Conservation (phyloP, 2,113 vertebrate species). For the Lampris megalopsis region DNA sequence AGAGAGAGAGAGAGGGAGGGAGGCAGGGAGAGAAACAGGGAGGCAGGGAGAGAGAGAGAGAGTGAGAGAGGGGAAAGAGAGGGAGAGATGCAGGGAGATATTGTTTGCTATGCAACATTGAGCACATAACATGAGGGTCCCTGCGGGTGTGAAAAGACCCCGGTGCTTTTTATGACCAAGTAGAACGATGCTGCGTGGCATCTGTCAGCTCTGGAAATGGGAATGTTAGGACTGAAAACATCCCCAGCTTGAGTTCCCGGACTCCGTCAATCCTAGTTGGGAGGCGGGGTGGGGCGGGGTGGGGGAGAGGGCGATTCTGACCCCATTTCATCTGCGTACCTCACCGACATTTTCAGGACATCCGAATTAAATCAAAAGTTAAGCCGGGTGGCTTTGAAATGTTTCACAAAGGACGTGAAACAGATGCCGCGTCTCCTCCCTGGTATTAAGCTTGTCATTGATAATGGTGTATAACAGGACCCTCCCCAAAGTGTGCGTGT, state of each 20-base stretch:
- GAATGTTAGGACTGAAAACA: neutral
- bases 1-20: neutral
- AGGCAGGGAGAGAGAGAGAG: conserved; percentile 13
- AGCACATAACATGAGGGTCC: neutral
- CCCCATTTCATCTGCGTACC: no score
- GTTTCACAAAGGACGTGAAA: no score
- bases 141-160: conserved; percentile 7
- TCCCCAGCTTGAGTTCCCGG: neutral
- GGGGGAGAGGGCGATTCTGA: no score
- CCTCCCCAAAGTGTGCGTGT: no score
- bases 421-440: no score
- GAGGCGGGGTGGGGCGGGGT: no score
- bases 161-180: neutral
- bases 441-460: no score
- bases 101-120: conserved; percentile 15
- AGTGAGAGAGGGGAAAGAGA: neutral
- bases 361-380: no score
- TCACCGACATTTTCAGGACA: no score
- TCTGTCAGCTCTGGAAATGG: conserved; percentile 8
- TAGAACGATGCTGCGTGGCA: neutral
- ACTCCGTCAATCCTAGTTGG: no score
- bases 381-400: no score
- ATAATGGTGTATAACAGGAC: no score
- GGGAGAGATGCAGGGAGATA: neutral
- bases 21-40: neutral